Conservation (phyloP, 2,888 invertebrate species). For the Rotaria macrura region DNA sequence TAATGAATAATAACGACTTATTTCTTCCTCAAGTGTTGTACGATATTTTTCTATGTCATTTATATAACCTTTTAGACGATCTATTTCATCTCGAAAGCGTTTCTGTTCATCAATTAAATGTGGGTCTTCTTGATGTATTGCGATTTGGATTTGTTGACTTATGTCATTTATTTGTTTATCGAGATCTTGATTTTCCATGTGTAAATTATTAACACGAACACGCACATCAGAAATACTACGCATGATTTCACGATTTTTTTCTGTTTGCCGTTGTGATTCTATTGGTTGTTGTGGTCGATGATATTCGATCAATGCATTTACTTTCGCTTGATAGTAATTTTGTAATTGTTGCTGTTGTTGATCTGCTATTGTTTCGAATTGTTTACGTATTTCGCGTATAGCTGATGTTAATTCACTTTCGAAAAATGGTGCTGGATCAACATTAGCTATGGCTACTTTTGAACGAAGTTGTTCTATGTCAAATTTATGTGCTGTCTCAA, state of each 20-base stretch:
- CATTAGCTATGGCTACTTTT: conserved; percentile 12
- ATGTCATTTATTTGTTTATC: conserved; percentile 1
- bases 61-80: conserved; percentile 12
- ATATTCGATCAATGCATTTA: conserved; percentile 4
- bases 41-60: conserved; percentile 19
- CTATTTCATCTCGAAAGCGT: background rate
- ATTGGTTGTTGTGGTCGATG: background rate
- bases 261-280: conserved; percentile 14
- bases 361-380: background rate
- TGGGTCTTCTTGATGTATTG: background rate
- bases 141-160: background rate
- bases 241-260: conserved; percentile 13
- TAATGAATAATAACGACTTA: background rate
- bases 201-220: background rate
- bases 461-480: conserved; percentile 18
- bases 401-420: conserved; percentile 17
- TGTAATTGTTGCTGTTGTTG: conserved; percentile 19
- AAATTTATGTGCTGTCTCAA: conserved; percentile 9
- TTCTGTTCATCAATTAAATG: conserved; percentile 10
- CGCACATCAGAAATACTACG: conserved; percentile 5
- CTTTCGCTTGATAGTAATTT: conserved; percentile 13
- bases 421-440: conserved; percentile 19
- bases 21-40: conserved; percentile 16
- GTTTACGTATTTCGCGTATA: conserved; percentile 18
- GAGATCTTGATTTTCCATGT: conserved; percentile 10